These are phyloP conservation scores for Pyrgus malvae DNA, from an alignment of 2,888 invertebrate species.

Conservation along the genomic window DNA sequence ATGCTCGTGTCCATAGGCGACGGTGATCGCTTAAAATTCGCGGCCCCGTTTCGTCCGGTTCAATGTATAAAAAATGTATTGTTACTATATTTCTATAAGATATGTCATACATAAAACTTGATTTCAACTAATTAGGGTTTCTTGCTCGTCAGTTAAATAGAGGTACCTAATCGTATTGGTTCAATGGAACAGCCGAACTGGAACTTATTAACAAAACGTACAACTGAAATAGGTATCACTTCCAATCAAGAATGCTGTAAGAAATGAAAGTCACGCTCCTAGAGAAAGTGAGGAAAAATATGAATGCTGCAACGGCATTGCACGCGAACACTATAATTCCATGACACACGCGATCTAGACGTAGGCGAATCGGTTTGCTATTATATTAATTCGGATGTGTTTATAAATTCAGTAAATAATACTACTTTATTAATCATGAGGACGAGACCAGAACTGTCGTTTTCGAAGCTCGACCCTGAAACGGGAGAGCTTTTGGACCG, in stretches of 20 bases:
- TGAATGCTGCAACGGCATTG: slow-evolving; percentile 35
- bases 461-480: slow-evolving; percentile 83
- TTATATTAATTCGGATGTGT: slow-evolving; percentile 25
- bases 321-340: slow-evolving; percentile 61
- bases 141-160: too few species aligned
- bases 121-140: too few species aligned
- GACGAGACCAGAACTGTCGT: slow-evolving; percentile 67
- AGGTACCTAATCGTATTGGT: too few species aligned
- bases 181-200: too few species aligned
- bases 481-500: slow-evolving; percentile 83
- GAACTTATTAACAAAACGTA: too few species aligned
- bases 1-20: too few species aligned
- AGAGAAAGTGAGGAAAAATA: slow-evolving; percentile 55
- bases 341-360: slow-evolving; percentile 36
- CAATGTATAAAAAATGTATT: too few species aligned
- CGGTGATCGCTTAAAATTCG: too few species aligned
- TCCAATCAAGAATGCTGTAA: slow-evolving; percentile 11
- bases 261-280: slow-evolving; percentile 54
- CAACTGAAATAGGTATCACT: not conserved
- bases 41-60: too few species aligned
- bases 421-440: slow-evolving; percentile 47
- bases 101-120: too few species aligned
- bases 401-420: not conserved
- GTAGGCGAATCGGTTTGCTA: slow-evolving; percentile 27
- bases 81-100: too few species aligned